Evolutionary conservation across 2,888 invertebrate species (phyloP).

Genomic region (Caenorhabditis becei): DNA sequence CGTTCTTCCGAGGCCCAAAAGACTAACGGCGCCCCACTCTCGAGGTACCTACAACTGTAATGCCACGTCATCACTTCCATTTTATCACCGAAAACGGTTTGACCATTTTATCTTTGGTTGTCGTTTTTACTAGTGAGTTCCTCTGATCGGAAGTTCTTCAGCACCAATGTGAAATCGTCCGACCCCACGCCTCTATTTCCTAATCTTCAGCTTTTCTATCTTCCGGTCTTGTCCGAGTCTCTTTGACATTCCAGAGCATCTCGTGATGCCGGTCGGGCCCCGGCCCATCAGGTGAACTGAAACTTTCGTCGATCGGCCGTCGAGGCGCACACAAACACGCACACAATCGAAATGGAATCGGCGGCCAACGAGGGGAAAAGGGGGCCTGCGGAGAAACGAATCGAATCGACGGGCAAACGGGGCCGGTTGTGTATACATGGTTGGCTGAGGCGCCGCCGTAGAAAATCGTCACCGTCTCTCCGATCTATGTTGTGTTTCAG

Average conservation of each 20-base stretch:
- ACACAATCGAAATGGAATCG: slow-evolving; percentile 56
- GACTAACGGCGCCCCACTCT: neutral
- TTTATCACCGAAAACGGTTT: neutral
- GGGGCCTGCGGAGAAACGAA: slow-evolving; percentile 54
- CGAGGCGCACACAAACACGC: slow-evolving; percentile 47
- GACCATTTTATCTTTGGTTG: too few relatives aligned
- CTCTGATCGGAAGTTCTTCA: too few relatives aligned
- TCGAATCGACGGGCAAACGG: slow-evolving; percentile 49
- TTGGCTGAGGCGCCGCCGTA: slow-evolving; percentile 53
- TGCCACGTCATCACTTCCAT: slow-evolving; percentile 1
- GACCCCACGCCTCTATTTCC: too few relatives aligned
- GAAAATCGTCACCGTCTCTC: slow-evolving; percentile 55
- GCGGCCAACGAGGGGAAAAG: slow-evolving; percentile 35
- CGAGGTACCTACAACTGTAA: slow-evolving; percentile 3
- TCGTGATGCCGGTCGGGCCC: slow-evolving; percentile 16
- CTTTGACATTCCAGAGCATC: neutral
- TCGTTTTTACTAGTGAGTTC: too few relatives aligned
- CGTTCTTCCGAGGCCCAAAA: slow-evolving; percentile 17
- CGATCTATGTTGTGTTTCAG: slow-evolving; percentile 34
- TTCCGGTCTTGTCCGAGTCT: neutral
- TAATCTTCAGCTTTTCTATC: neutral
- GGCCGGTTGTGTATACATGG: slow-evolving; percentile 63
- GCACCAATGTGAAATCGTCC: too few relatives aligned
- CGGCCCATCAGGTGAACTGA: slow-evolving; percentile 29
- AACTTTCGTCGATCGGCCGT: slow-evolving; percentile 25